A percentile compares a stretch with the other conserved stretches of the same genome.
These are phyloP conservation scores for Stomorhina lunata DNA, from an alignment of 2,888 invertebrate species.

Conservation along the genomic window DNA sequence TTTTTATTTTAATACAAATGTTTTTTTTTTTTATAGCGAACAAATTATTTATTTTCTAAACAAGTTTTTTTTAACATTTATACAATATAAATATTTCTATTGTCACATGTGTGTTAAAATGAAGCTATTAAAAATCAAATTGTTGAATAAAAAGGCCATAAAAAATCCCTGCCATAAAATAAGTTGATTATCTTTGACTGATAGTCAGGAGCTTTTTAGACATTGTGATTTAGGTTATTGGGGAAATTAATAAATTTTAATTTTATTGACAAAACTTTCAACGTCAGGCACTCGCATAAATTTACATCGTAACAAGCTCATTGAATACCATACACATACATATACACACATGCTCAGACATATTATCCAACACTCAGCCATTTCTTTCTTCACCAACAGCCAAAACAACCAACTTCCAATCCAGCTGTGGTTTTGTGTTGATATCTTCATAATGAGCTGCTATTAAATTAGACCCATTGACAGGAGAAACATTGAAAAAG, in stretches of 20 bases:
- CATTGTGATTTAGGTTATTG: conserved; percentile 62
- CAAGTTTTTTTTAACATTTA: neutral
- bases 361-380: neutral
- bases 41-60: neutral
- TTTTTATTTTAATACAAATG: neutral
- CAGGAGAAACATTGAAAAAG: conserved; percentile 48
- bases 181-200: conserved; percentile 5
- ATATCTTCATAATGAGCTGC: conserved; percentile 64
- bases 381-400: neutral
- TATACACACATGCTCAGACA: neutral
- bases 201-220: conserved; percentile 3
- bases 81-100: neutral
- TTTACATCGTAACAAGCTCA: conserved; percentile 54
- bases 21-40: neutral
- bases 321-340: conserved; percentile 14
- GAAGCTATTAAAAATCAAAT: neutral
- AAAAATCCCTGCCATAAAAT: conserved; percentile 11
- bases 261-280: conserved; percentile 68
- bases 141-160: conserved; percentile 3
- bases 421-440: conserved; percentile 49
- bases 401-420: conserved; percentile 14
- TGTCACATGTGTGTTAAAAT: neutral
- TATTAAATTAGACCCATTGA: conserved; percentile 61
- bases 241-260: conserved; percentile 68
- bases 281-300: conserved; percentile 56